phyloP scores from a whole-genome alignment of 2,888 invertebrate genomes.

The Zelleria hepariella region DNA sequence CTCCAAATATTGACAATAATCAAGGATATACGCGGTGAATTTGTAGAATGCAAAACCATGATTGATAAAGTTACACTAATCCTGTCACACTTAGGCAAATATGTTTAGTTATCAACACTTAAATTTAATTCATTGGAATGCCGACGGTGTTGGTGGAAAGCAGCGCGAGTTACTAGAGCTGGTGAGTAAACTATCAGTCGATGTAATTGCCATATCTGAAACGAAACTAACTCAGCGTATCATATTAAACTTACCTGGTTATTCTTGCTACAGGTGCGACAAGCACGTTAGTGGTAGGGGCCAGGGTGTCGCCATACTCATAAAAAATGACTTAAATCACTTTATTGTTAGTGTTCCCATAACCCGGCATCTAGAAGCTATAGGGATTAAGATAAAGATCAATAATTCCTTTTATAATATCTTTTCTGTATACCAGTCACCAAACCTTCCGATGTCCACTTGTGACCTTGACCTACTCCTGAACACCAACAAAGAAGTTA shows the following conservation, averaged over 20 bases:
- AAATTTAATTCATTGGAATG: neutral
- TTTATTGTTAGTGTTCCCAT: neutral
- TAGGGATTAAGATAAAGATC: neutral
- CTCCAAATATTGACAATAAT: neutral
- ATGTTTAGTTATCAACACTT: neutral
- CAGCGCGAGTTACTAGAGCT: neutral
- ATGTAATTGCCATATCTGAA: neutral
- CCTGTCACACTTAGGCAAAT: neutral
- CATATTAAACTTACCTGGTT: neutral
- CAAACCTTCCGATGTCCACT: neutral
- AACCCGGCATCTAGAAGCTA: neutral
- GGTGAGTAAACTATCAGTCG: neutral
- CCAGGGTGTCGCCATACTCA: neutral
- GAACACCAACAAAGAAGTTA: neutral
- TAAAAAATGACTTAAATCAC: neutral
- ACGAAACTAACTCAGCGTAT: neutral
- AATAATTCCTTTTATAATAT: neutral
- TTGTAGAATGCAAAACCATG: neutral
- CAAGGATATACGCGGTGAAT: neutral
- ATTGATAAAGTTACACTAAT: neutral
- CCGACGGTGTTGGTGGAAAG: neutral
- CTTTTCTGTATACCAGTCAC: neutral
- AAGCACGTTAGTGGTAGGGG: neutral
- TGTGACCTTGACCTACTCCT: neutral
- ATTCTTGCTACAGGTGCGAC: neutral